Conservation (phyloP, 2,113 vertebrate genomes). For the Tringa solitaria region DNA sequence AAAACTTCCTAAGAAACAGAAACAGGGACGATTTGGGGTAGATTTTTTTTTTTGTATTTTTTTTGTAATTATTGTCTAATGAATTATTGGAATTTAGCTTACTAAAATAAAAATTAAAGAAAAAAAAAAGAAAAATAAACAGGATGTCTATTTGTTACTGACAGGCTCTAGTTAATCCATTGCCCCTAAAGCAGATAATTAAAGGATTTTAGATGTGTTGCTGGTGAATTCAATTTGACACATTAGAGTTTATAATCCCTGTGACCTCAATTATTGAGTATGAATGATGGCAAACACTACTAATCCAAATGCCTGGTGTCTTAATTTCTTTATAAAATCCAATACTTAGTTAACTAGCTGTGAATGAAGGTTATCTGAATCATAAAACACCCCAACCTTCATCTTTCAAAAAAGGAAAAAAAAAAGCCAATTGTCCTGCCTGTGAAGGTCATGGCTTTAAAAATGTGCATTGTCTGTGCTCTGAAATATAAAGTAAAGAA, state of each 20-base stretch:
- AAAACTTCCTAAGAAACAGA: neutral
- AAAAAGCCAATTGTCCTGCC: neutral
- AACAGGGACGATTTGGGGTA: neutral
- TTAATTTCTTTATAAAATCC: slow-evolving; percentile 65
- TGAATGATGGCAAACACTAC: slow-evolving; percentile 68
- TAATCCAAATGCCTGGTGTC: slow-evolving; percentile 52
- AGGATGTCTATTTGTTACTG: neutral
- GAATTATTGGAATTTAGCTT: neutral
- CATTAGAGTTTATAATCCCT: slow-evolving; percentile 67
- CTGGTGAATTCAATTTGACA: slow-evolving; percentile 71
- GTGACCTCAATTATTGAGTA: slow-evolving; percentile 74
- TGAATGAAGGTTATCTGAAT: slow-evolving; percentile 66
- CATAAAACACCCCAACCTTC: slow-evolving; percentile 36
- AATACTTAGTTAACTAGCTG: slow-evolving; percentile 60
- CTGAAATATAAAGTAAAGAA: neutral
- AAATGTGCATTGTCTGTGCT: neutral
- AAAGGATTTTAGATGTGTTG: slow-evolving; percentile 58
- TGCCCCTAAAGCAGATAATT: slow-evolving; percentile 56
- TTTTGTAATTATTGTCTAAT: neutral
- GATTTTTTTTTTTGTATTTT: neutral
- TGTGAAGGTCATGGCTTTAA: neutral
- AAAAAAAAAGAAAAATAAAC: neutral
- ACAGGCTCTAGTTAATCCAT: slow-evolving; percentile 39
- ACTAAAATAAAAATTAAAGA: neutral
- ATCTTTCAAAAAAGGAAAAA: neutral